Evolutionary conservation across 2,113 vertebrate species (phyloP).

Genomic region (Accipiter cooperii): DNA sequence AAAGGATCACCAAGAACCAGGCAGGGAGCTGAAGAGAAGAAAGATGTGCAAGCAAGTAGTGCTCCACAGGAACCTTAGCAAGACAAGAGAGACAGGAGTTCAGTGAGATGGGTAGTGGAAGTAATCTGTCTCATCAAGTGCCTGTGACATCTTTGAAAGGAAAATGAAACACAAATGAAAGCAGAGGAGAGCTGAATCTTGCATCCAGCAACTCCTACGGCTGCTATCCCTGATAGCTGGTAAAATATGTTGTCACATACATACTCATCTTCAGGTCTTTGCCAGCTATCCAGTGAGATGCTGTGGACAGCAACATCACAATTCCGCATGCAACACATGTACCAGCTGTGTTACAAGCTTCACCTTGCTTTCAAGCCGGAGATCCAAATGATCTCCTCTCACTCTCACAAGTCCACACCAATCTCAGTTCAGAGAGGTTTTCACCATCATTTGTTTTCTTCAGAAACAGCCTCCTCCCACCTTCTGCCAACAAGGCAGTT

Average conservation of each 20-base stretch:
- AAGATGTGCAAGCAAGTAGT: neutral
- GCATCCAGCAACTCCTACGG: neutral
- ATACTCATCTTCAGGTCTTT: neutral
- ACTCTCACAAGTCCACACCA: neutral
- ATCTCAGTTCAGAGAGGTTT: neutral
- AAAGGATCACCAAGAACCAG: neutral
- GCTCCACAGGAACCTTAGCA: neutral
- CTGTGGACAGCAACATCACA: neutral
- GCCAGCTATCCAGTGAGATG: neutral
- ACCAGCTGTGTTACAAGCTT: neutral
- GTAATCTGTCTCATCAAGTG: neutral
- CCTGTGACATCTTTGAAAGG: neutral
- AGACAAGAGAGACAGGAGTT: neutral
- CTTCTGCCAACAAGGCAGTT: neutral
- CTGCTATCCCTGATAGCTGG: neutral
- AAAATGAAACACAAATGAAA: neutral
- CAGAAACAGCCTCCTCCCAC: neutral
- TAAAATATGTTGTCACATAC: neutral
- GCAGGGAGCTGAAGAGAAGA: neutral
- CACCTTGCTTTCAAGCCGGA: neutral
- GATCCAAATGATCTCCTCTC: neutral
- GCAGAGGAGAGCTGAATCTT: neutral
- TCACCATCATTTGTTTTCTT: neutral
- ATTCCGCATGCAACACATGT: accelerated
- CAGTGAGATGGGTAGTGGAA: neutral